Evolutionary conservation across 2,888 invertebrate genomes (phyloP).

Genomic region (Belgica antarctica): DNA sequence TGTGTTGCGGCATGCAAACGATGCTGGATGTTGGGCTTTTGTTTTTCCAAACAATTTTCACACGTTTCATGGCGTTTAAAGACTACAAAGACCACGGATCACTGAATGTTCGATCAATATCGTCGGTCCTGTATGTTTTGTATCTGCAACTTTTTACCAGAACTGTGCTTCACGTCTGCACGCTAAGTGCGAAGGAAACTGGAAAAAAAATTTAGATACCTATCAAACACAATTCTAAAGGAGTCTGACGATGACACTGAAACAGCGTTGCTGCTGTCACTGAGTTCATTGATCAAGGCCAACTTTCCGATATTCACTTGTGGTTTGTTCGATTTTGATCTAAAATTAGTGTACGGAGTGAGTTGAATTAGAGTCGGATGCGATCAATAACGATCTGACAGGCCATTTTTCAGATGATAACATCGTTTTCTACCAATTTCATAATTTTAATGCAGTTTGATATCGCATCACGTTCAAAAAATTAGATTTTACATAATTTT

Average conservation of each 20-base stretch:
- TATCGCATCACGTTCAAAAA: conserved; percentile 11
- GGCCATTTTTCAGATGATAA: conserved; percentile 19
- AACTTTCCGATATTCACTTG: conserved; percentile 8
- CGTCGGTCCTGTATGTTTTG: background rate
- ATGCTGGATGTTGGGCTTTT: background rate
- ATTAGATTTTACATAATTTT: too few species aligned
- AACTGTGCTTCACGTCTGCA: background rate
- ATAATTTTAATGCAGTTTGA: conserved; percentile 29
- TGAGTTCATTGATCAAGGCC: conserved; percentile 3
- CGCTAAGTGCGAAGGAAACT: background rate
- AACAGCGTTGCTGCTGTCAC: conserved; percentile 2
- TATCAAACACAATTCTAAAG: background rate
- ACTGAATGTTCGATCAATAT: background rate
- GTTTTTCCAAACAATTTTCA: background rate
- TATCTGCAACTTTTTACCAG: background rate
- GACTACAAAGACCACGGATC: background rate
- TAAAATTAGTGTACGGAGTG: conserved; percentile 25
- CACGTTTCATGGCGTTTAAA: background rate
- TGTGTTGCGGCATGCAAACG: background rate
- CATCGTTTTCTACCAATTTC: conserved; percentile 18
- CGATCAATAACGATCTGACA: background rate
- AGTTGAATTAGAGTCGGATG: background rate
- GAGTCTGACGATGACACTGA: background rate
- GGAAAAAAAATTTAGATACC: background rate
- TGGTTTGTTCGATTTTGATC: conserved; percentile 37